phyloP scores from a whole-genome alignment of 2,113 vertebrate genomes.

The Menidia beryllina region DNA sequence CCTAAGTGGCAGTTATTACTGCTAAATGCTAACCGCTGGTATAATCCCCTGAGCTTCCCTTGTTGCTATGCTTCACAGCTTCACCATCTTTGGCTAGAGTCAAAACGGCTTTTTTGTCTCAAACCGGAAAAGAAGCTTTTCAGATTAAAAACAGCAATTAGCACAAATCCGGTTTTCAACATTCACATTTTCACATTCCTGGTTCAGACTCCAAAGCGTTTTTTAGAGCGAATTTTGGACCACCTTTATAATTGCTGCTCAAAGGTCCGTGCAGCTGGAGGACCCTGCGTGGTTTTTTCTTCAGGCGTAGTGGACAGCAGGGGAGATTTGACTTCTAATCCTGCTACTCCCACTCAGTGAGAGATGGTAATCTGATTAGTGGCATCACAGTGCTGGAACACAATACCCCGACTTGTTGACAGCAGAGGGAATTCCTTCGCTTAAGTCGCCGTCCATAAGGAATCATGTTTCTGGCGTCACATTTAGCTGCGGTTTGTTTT shows the following conservation, averaged over 20 bases:
- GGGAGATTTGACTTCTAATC: constrained; percentile 31
- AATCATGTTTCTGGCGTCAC: constrained; percentile 12
- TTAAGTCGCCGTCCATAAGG: background rate
- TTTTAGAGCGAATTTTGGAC: no score
- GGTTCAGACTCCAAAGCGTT: no score
- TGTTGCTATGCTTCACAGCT: constrained; percentile 23
- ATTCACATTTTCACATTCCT: constrained; percentile 7
- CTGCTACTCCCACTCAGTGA: constrained; percentile 23
- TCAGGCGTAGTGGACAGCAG: no score
- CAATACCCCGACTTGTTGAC: constrained; percentile 21
- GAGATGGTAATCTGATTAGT: constrained; percentile 68
- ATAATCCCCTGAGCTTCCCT: constrained; percentile 21
- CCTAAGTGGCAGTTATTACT: constrained; percentile 40
- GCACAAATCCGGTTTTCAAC: constrained; percentile 18
- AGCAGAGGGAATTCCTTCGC: constrained; percentile 37
- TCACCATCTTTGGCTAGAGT: constrained; percentile 31
- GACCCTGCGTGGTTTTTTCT: no score
- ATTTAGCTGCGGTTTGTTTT: constrained; percentile 49
- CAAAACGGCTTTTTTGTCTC: constrained; percentile 19
- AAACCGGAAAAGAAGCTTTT: no score
- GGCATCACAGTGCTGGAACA: constrained; percentile 30
- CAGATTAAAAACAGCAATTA: constrained; percentile 26
- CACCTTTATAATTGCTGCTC: no score
- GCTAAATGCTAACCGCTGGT: constrained; percentile 46
- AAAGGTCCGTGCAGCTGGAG: no score